Evolutionary conservation across 2,797 vertebrate species (phyloP), one percentile per base, ranked within the genome.

Genomic region (Cossypha polioptera): DNA sequence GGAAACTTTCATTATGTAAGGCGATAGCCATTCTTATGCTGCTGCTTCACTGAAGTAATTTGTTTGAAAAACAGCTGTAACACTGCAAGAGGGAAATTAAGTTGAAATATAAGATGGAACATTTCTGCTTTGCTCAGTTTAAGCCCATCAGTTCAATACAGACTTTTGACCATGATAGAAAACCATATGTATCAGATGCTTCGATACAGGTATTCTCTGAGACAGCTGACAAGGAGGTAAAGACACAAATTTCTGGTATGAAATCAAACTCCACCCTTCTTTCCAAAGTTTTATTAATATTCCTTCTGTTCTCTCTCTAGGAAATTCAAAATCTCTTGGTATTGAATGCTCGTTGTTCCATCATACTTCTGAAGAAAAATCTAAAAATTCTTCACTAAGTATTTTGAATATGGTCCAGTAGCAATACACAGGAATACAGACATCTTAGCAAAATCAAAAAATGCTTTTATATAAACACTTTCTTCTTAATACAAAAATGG

Each of bases 1-100:
- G 88, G 93, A 94, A 95, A 94, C 75, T 86, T 93, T 50, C 35
- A 45, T 85, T 51, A 86, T 35, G 26, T 63, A 93, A 94, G 72
- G 58, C 3, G 11, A 95, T 69, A 96, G 79, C 87, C 62, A 50
- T 79, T 91, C 63, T 93, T 76, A 73, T 7, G 36, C 25, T 62
- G 43, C 65, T 82, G 83, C 51, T 13, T 19, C n/a, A 51, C 50
- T 92, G 33, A 67, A 91, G 21, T 40, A 47, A 75, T 71, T 35
- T 2, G 5, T 76, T 92, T 58, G 73, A 88, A 94, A 81, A 2
- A 78, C 28, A 77, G 59, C 17, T 80, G 21, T 24, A 91, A 48
- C 15, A 61, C 2, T 77, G 24, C 65, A 88, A 42, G 45, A 57
- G 24, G n/a, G 29, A 89, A 92, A 86, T 58, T 21, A 63, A 40